Base-by-base conservation (phyloP, 2,113 vertebrate species). In the Trichechus manatus region DNA sequence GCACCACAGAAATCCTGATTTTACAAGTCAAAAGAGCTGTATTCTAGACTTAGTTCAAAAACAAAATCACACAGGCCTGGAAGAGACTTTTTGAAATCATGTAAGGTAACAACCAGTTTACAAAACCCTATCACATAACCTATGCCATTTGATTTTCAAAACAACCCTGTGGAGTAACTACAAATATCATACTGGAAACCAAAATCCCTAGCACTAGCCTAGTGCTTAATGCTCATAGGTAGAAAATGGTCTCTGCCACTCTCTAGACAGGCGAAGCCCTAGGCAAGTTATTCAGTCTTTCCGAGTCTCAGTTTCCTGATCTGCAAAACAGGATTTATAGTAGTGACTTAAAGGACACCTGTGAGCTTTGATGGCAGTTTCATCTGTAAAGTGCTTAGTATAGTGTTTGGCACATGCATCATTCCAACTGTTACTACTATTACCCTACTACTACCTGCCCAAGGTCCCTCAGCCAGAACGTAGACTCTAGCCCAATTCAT, bases 1-100 rank as follows among this genome's bases (percentile, higher is more conserved):
- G 3, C 1, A 17, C 25, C n/a, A 72, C 39, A 87, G 47, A 97
- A 93, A 89, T 85, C n/a, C 17, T 74, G 31, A 66, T 72, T 83
- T 23, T 59, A 9, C 14, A 29, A 56, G 29, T 91, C 31, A 39
- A 36, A 75, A 92, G 39, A 94, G 4, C 23, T 61, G 1, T 64
- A 39, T 79, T 80, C 25, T 11, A 78, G 27, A 87, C 47, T 39
- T 74, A 53, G 14, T 83, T 90, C 36, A 44, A 22, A 61, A 66
- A 44, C 22, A 77, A 89, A 86, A 80, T 63, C 53, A 68, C 25
- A n/a, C n/a, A 90, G 23, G 59, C 15, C 74, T 79, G 14, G 5
- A 89, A 80, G 19, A 66, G 13, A 63, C 1, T 50, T 93, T 70
- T 59, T 79, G 27, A 92, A 91, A 50, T 78, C 4, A 78, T 0